Evolutionary conservation across 1,140 invertebrate genomes (phyloP), one percentile per base, ranked within the genome.

Genomic region (Bombus vancouverensis): DNA sequence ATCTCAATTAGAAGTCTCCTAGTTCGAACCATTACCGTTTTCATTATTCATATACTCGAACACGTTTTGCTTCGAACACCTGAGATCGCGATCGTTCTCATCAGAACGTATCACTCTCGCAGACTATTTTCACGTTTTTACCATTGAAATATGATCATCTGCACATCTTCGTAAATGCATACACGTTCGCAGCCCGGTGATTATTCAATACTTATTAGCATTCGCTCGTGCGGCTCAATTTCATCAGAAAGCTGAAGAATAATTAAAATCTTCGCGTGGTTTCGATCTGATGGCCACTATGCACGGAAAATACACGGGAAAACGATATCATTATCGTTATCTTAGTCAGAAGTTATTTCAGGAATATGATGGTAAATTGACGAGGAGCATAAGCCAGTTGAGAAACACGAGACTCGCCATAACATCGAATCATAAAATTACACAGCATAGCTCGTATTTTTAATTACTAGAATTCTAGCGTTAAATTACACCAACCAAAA

Each of bases 381-480:
- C 28, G 65, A 10, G 44, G 34, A 70, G 10, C 39, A 25, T 8
- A 53, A 53, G 47, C 47, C 47, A 53, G n/a, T 12, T 32, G 66
- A 44, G n/a, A 53, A 47, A 25, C 25, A 66, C 18, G 5, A 6
- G 44, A 25, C 9, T 39, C 47, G 47, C 47, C 22, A 22, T 6
- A 37, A 13, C 32, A 22, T 6, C 32, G 34, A 47, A 39, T 71
- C 34, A 39, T 71, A 81, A 71, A 81, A 71, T 81, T 81, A 81
- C 66, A 59, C 68, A 6, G 1, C 34, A 53, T 53, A 22, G 18
- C 5, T n/a, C 12, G 65, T 34, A 71, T 81, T 81, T 81, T 81
- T 71, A 81, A 81, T 71, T 59, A 72, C 47, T 32, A 15, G 37
- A 76, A 77, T 75, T 18, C 25, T 62, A 44, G 81, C n/a, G 44